These are phyloP conservation scores for Chironomus striatipennis DNA, from an alignment of 1,140 invertebrate species.

Conservation along the genomic window DNA sequence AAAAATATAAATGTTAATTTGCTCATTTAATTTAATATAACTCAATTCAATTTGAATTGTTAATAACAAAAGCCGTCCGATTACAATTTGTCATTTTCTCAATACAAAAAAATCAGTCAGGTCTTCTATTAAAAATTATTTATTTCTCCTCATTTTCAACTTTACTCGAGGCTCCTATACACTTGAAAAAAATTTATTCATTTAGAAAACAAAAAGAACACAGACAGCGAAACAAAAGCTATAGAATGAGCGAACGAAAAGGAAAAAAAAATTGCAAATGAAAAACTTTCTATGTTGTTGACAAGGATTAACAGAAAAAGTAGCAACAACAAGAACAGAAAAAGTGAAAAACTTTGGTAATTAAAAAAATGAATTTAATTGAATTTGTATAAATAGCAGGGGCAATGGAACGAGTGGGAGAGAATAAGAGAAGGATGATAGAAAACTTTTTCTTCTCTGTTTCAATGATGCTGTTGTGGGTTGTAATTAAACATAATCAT, in stretches of 20 bases:
- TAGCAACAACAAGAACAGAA: background rate
- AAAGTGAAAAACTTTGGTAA: slow-evolving; percentile 3
- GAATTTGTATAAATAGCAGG: background rate
- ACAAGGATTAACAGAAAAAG: background rate
- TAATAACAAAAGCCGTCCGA: too few species aligned
- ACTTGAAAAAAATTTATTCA: background rate
- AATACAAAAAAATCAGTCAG: background rate
- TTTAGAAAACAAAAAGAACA: background rate
- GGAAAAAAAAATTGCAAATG: background rate
- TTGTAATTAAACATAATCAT: slow-evolving; percentile 4
- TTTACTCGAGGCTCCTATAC: background rate
- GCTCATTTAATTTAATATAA: too few species aligned
- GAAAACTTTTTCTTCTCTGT: background rate
- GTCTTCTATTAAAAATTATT: background rate
- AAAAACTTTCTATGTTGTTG: slow-evolving; percentile 8
- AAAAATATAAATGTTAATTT: too few species aligned
- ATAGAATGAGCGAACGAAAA: background rate
- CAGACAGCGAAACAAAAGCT: background rate
- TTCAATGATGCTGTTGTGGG: background rate
- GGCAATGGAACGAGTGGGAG: background rate
- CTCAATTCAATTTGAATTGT: too few species aligned
- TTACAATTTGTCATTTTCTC: background rate
- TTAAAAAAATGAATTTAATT: slow-evolving; percentile 2
- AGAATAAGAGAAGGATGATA: background rate
- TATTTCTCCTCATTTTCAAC: background rate